Evolutionary conservation across 2,888 invertebrate species (phyloP).

Genomic region (Amphipoea oculea): DNA sequence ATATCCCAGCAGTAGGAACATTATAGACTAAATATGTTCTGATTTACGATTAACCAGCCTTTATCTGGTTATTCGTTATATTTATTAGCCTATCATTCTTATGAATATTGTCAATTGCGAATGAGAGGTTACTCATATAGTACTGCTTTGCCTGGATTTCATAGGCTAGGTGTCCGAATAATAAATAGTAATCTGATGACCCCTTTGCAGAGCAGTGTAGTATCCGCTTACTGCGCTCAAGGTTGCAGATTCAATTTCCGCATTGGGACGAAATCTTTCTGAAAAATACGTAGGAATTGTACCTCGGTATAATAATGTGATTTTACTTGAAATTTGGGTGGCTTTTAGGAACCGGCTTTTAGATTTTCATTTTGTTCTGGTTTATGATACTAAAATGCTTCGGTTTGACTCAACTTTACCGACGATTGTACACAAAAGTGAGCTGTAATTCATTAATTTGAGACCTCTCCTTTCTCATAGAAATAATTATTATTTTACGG

Average conservation of each 20-base stretch:
- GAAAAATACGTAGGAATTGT: slow-evolving; percentile 27
- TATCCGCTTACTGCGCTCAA: slow-evolving; percentile 16
- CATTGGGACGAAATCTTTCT: slow-evolving; percentile 9
- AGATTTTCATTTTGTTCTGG: background rate
- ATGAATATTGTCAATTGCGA: background rate
- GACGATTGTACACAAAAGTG: background rate
- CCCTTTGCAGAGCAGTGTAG: background rate
- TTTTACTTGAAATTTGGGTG: background rate
- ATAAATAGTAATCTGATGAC: slow-evolving; percentile 32
- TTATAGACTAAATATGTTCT: no score
- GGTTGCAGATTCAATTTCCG: slow-evolving; percentile 46
- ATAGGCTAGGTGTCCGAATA: slow-evolving; percentile 16
- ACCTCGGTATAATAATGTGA: slow-evolving; percentile 1
- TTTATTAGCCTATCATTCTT: background rate
- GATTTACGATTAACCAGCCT: no score
- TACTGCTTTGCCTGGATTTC: background rate
- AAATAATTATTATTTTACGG: background rate
- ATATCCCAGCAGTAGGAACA: no score
- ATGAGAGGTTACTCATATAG: background rate
- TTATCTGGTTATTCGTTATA: no score
- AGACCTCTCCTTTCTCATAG: no score
- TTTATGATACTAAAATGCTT: background rate
- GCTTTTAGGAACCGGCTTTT: background rate
- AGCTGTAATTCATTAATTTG: no score
- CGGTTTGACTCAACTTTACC: background rate